Evolutionary conservation across 2,113 vertebrate species (phyloP), one percentile per base, ranked within the genome.

Genomic region (Chiloscyllium plagiosum): DNA sequence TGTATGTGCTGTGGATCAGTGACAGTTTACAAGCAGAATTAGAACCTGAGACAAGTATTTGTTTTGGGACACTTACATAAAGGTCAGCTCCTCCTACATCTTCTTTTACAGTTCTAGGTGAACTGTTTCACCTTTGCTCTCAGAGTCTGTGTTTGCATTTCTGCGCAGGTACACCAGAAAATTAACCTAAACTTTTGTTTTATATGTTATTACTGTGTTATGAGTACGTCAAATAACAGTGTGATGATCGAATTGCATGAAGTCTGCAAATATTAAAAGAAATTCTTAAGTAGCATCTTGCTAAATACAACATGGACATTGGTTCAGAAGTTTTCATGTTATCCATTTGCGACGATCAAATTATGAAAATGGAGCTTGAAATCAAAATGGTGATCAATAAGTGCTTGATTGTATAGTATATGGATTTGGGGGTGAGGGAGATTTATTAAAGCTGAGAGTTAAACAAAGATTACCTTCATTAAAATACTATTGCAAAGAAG

Each of bases 401-500:
- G 24, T 87, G 42, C 52, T 52, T 24, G n/a, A 37, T 93, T 93
- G 29, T 37, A 37, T 90, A 4, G 0, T 61, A 56, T 56, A 90
- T 90, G 20, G 90, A 93, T 66, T 65, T 61, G 87, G 85, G 26
- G 42, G 47, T 85, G 42, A 85, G 37, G 37, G 42, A 37, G 15
- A 37, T 15, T 20, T 42, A 42, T 42, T 85, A 22, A 42, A n/a
- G 3, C 37, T 85, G 42, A 42, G n/a, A 22, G 17, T 19, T 85
- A 85, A 85, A 85, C 17, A 85, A n/a, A 85, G 80, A 85, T 85
- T 85, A 85, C n/a, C 80, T 85, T 85, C 37, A 42, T 42, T 85
- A 42, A 85, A 87, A 87, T 3, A 26, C 7, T 29, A 24, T 52
- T 52, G 42, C 86, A 89, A 52, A 89, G 19, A 89, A 89, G 47